A percentile compares a stretch with the other conserved stretches of the same genome.
phyloP scores from a whole-genome alignment of 1,140 invertebrate species.

The Micrasema minimum region DNA sequence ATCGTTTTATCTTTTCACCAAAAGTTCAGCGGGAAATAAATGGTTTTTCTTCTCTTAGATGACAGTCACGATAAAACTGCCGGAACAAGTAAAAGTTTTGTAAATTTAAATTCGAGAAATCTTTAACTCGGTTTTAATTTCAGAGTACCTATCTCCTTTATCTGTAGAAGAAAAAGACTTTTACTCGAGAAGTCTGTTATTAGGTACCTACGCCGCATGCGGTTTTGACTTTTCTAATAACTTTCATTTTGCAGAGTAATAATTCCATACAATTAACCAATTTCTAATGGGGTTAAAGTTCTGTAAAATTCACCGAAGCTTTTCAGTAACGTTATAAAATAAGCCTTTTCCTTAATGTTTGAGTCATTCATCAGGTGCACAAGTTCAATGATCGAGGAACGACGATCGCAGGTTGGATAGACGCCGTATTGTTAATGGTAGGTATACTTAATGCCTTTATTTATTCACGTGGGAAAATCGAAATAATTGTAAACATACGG shows the following conservation, averaged over 20 bases:
- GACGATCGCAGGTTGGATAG: constrained; percentile 4
- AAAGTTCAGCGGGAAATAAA: constrained; percentile 8
- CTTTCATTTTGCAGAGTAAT: too few relatives aligned
- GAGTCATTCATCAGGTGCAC: constrained; percentile 15
- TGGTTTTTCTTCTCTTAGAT: constrained; percentile 7
- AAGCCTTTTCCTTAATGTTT: background rate
- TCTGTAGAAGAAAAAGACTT: too few relatives aligned
- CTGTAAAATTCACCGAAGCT: background rate
- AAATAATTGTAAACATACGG: constrained; percentile 21
- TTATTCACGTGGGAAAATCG: constrained; percentile 31
- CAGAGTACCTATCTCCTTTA: too few relatives aligned
- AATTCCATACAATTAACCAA: too few relatives aligned
- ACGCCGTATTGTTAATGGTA: constrained; percentile 16
- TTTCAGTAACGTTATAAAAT: background rate
- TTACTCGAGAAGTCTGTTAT: too few relatives aligned
- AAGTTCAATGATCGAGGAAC: constrained; percentile 1
- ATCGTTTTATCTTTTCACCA: constrained; percentile 19
- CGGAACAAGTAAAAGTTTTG: constrained; percentile 1
- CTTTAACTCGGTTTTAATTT: background rate
- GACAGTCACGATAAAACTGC: constrained; percentile 17
- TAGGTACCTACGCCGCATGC: too few relatives aligned
- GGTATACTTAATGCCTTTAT: constrained; percentile 12
- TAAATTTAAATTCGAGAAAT: background rate
- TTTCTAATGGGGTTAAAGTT: too few relatives aligned
- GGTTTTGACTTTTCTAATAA: too few relatives aligned